Percentiles rank a stretch among this genome's conserved stretches.
These are phyloP conservation scores for Pteruthius melanotis DNA, from an alignment of 2,113 vertebrate genomes.

Conservation along the genomic window DNA sequence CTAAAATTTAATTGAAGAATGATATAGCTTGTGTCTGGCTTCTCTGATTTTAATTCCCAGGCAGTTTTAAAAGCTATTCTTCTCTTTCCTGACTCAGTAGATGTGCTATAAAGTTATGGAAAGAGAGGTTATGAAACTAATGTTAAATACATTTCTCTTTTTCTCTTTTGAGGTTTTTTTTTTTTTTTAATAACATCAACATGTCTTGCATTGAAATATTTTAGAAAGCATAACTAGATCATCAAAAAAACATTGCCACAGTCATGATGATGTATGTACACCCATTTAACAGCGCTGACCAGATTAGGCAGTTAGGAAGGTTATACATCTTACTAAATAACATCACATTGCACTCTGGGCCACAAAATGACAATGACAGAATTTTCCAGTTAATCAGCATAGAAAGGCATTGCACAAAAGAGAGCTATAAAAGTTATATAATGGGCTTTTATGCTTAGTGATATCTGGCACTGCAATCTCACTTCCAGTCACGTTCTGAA, in stretches of 20 bases:
- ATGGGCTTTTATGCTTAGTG: conserved; percentile 17
- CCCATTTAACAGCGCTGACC: background rate
- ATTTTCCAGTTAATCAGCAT: conserved; percentile 44
- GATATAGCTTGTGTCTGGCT: background rate
- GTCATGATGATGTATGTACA: background rate
- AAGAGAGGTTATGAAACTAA: background rate
- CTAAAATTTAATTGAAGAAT: conserved; percentile 24
- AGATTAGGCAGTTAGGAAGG: conserved; percentile 5
- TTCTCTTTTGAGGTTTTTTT: background rate
- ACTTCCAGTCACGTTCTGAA: conserved; percentile 23
- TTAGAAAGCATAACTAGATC: background rate
- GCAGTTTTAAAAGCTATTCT: background rate
- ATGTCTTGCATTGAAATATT: background rate
- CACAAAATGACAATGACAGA: conserved; percentile 43
- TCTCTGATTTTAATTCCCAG: background rate
- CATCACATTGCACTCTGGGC: conserved; percentile 11
- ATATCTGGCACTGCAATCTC: conserved; percentile 35
- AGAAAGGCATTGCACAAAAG: conserved; percentile 34
- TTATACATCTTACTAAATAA: conserved; percentile 56
- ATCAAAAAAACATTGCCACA: conserved; percentile 4
- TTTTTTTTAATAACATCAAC: background rate
- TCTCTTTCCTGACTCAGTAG: background rate
- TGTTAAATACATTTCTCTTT: background rate
- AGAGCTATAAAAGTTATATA: conserved; percentile 35
- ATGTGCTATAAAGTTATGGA: background rate